Percentiles rank a stretch among this genome's conserved stretches.
phyloP scores from a whole-genome alignment of 1,140 invertebrate genomes.

The Atta cephalotes region DNA sequence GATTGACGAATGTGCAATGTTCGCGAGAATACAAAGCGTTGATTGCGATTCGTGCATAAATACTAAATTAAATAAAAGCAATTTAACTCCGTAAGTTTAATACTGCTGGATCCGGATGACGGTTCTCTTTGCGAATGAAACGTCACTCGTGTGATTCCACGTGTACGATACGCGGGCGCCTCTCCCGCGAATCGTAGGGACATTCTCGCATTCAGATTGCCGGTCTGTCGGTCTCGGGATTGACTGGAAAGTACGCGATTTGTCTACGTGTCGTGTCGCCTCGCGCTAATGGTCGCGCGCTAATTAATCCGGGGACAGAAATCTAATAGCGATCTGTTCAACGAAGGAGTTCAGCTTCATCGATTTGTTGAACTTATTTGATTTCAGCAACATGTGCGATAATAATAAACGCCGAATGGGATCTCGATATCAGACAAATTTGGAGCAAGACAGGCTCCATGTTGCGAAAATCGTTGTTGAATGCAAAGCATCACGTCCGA shows the following conservation, averaged over 20 bases:
- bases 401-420: not conserved
- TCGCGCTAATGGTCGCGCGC: slow-evolving; percentile 41
- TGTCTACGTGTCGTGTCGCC: slow-evolving; percentile 50
- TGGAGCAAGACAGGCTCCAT: not conserved
- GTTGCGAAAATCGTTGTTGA: not conserved
- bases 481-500: not conserved
- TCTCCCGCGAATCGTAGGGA: slow-evolving; percentile 42
- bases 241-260: slow-evolving; percentile 7
- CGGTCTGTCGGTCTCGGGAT: slow-evolving; percentile 12
- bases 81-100: not conserved
- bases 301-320: slow-evolving; percentile 11
- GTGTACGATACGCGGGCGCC: not conserved
- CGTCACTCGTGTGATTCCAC: slow-evolving; percentile 32
- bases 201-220: slow-evolving; percentile 37
- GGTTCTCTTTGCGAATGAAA: not conserved
- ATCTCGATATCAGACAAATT: not conserved
- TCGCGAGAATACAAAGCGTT: not conserved
- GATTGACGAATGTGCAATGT: not conserved
- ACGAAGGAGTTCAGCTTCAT: not conserved
- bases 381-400: not conserved
- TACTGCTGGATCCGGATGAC: not conserved
- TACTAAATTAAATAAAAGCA: too few species aligned
- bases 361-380: not conserved
- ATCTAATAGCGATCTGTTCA: not conserved
- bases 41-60: not conserved